Base-by-base conservation (phyloP, 2,113 vertebrate species). In the Nipponia nippon region DNA sequence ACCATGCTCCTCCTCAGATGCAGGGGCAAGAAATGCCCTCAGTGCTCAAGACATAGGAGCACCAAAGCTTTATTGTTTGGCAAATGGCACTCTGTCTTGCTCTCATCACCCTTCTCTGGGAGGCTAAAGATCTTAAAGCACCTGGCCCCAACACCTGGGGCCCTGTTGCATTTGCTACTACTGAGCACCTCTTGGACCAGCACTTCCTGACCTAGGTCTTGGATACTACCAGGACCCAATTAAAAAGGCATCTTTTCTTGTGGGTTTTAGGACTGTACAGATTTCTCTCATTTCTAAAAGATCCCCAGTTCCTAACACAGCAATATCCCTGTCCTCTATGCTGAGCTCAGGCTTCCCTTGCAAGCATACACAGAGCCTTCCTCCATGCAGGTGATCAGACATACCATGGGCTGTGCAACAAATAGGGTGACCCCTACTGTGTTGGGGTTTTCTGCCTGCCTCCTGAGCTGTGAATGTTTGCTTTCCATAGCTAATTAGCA, bases 351-450 rank as follows among this genome's bases (percentile, higher is more conserved):
- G 11, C 53, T 82, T 47, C 32, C n/a, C 42, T 46, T 52, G 23
- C 27, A 10, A 3, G 4, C 0, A 0, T 11, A 50, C 11, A 9
- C 9, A 47, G 34, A 69, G n/a, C 26, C 62, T 70, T 82, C 49
- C 47, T 17, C 17, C 2, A 0, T 3, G 29, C 70, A 44, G 47
- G 15, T 34, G 18, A 56, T 50, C 32, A 70, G 70, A 36, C 21
- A 21, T 55, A 17, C 14, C 62, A 38, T 0, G 0, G 55, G 26
- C 32, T 49, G 22, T 25, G n/a, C 40, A 42, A 34, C 27, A 42
- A 75, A 25, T 4, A 53, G 25, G 34, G 26, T 49, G 46, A 62
- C 20, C 26, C 17, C 15, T 12, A 16, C n/a, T 23, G 12, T 9
- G 17, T 30, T 3, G 0, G 26, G 25, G 25, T 17, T 81, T 65